These are phyloP conservation scores for Pemphigus obesinymphae DNA, from an alignment of 1,140 invertebrate genomes.

Conservation along the genomic window DNA sequence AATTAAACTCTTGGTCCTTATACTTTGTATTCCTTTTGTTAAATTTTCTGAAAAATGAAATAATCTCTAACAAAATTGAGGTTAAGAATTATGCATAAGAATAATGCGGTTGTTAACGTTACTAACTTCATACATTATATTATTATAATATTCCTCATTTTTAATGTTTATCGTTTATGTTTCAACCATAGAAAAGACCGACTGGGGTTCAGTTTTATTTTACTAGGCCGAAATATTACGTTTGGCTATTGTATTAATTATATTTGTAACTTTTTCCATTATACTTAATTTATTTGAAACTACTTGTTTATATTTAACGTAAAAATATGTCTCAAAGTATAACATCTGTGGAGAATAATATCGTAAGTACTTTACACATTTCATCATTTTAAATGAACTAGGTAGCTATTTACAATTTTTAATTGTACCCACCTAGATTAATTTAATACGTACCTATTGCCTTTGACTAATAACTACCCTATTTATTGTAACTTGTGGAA, in stretches of 20 bases:
- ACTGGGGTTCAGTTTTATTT: neutral
- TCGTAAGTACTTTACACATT: neutral
- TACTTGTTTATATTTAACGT: neutral
- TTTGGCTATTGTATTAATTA: neutral
- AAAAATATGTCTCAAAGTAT: conserved; percentile 14
- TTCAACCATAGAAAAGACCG: no score
- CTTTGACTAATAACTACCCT: no score
- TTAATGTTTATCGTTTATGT: neutral
- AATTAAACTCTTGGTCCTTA: no score
- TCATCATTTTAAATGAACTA: neutral
- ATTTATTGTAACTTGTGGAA: no score
- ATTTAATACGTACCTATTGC: no score
- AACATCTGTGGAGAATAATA: neutral
- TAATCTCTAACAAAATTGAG: conserved; percentile 19
- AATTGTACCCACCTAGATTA: no score
- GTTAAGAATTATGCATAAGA: neutral
- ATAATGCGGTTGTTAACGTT: conserved; percentile 15
- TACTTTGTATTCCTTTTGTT: no score
- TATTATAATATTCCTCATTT: neutral
- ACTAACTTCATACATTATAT: conserved; percentile 1
- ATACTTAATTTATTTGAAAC: neutral
- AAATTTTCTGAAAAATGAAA: no score
- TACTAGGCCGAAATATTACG: neutral
- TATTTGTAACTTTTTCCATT: neutral
- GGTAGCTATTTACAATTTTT: no score